Evolutionary conservation across 2,113 vertebrate genomes (phyloP), one percentile per base, ranked within the genome.

Genomic region (Mirounga angustirostris): DNA sequence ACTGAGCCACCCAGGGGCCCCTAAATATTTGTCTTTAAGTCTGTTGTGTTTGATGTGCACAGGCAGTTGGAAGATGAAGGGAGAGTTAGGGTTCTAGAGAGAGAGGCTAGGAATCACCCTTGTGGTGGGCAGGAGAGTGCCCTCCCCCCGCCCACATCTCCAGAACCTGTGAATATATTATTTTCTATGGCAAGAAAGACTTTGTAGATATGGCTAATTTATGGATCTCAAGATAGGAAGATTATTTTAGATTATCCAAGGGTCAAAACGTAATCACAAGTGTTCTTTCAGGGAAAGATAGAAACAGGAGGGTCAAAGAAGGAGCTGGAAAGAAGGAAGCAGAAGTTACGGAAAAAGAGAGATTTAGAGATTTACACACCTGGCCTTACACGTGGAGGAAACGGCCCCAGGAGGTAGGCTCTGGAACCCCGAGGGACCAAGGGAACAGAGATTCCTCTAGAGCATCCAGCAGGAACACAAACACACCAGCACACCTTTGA

Each of bases 351-450:
- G 10, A 76, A 58, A 52, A 16, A 85, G 26, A 89, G 24, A 85
- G 28, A 61, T 56, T 80, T 26, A 43, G 40, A 43, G 40, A 43
- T 43, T 43, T 43, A 43, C 4, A 43, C 40, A 43, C 40, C 40
- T 43, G 40, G 40, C 40, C 40, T 43, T 43, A 43, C 40, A 43
- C 40, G 4, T 12, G 36, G n/a, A 74, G 8, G 2, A 56, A 52
- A 50, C 16, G 13, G 11, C 1, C 22, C 3, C 21, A 28, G 12
- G 0, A 8, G 36, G 28, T 0, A 0, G 11, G 7, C 43, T 92
- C 9, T 8, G 54, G 46, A 85, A 58, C 2, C 3, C 33, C 6
- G 36, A 43, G 10, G 26, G 43, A 33, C 0, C 9, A 19, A 30
- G 58, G 14, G 9, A 21, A 19, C 50, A n/a, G 7, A 73, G 19